Base-by-base conservation (phyloP, 2,113 vertebrate species). In the Scophthalmus maximus region DNA sequence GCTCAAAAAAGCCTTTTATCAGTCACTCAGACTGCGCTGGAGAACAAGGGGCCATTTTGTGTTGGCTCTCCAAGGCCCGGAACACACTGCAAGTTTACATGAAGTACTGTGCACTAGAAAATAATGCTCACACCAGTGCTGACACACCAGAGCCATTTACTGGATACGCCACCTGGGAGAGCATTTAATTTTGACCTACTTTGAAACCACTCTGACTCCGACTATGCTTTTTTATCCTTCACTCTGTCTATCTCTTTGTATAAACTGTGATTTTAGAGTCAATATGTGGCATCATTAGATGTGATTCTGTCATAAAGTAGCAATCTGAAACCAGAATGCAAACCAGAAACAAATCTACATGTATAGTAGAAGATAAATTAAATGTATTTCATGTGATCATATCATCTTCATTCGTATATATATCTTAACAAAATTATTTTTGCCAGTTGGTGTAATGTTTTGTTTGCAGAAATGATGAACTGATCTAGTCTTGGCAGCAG, bases 1-100 rank as follows among this genome's bases (percentile, higher is more conserved):
- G 89, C 76, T 71, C 73, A 76, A 81, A 85, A n/a, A 91, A 91
- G 87, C 87, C 87, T 89, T 92, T 92, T 90, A 91, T 92, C 88
- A 89, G 84, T 85, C 82, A 87, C 82, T 88, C 53, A 9, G 36
- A 64, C 81, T 78, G 79, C 78, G 78, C 89, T 83, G 89, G 82
- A 88, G 67, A 82, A 76, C 20, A 68, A 50, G 61, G 57, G 63
- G 75, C 63, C 52, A 81, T 85, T 85, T 79, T 78, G 66, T 84
- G 76, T 44, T 23, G 52, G 34, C 56, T 80, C 75, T 74, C 58
- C 65, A 36, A 87, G 64, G 71, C 67, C 63, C 64, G 50, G 62
- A 60, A 78, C 76, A 65, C 32, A 61, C 57, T 81, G 79, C 58
- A 85, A 71, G 78, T 85, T 66, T 63, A 26, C 23, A 26, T 70